phyloP scores from a whole-genome alignment of 2,888 invertebrate species.

The Clepsis dumicolana region DNA sequence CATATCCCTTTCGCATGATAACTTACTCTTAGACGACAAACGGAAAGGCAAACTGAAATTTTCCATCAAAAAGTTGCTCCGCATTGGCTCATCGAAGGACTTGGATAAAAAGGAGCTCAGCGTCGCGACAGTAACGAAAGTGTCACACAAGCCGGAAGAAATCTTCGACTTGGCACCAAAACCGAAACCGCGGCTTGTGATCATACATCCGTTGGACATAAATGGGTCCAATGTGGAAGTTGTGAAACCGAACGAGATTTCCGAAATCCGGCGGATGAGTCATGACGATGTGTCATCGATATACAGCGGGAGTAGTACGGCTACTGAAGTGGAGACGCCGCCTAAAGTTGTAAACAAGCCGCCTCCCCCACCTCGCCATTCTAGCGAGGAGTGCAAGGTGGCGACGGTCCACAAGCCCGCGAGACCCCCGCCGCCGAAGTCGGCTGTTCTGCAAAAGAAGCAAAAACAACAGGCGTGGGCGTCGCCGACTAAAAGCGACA shows the following conservation, averaged over 20 bases:
- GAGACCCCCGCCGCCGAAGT: conserved; percentile 91
- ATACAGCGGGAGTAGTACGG: conserved; percentile 76
- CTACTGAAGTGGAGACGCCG: conserved; percentile 70
- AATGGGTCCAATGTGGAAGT: conserved; percentile 94
- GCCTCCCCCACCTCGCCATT: conserved; percentile 91
- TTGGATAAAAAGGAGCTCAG: conserved; percentile 85
- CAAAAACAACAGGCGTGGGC: conserved; percentile 84
- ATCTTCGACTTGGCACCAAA: conserved; percentile 85
- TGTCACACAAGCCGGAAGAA: conserved; percentile 84
- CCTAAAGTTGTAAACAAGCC: conserved; percentile 86
- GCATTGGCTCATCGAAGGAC: conserved; percentile 92
- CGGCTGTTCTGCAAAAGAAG: conserved; percentile 87
- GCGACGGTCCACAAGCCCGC: conserved; percentile 87
- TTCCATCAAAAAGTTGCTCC: conserved; percentile 93
- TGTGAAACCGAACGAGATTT: conserved; percentile 85
- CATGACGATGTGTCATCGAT: conserved; percentile 85
- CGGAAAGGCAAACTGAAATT: conserved; percentile 91
- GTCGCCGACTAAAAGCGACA: conserved; percentile 76
- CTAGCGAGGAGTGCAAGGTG: conserved; percentile 80
- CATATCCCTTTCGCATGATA: conserved; percentile 92
- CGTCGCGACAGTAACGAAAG: conserved; percentile 74
- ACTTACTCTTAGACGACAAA: conserved; percentile 87
- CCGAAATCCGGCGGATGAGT: conserved; percentile 71
- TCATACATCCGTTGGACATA: conserved; percentile 95
- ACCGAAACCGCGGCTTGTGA: conserved; percentile 92